Conservation (phyloP, 2,888 invertebrate species). For the Phortica okadai region DNA sequence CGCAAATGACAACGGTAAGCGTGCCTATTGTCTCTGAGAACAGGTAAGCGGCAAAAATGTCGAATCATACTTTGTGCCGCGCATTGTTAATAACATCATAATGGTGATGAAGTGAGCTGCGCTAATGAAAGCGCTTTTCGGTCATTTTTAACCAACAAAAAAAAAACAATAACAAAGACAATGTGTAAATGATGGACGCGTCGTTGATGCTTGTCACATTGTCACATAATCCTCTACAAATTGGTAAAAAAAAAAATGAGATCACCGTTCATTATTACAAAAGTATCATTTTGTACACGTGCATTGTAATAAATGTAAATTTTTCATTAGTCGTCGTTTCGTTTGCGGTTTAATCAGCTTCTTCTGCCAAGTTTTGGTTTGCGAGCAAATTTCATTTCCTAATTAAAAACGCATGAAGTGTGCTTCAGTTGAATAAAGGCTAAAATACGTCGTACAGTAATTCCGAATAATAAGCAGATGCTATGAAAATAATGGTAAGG, state of each 20-base stretch:
- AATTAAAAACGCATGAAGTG: conserved; percentile 36
- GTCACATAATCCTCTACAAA: background rate
- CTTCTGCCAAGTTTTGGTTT: background rate
- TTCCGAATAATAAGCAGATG: background rate
- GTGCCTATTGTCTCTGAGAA: conserved; percentile 6
- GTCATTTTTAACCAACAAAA: background rate
- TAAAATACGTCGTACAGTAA: background rate
- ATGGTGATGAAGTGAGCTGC: conserved; percentile 16
- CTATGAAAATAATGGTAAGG: background rate
- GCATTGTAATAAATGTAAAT: conserved; percentile 25
- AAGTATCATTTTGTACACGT: background rate
- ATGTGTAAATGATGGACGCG: background rate
- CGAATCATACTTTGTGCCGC: conserved; percentile 15
- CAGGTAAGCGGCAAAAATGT: conserved; percentile 1
- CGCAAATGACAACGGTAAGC: conserved; percentile 22
- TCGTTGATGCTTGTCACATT: background rate
- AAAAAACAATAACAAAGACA: background rate
- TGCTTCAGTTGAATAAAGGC: conserved; percentile 20
- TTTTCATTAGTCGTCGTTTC: conserved; percentile 30
- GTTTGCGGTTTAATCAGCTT: conserved; percentile 9
- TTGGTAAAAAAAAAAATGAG: background rate
- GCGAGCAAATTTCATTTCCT: conserved; percentile 28
- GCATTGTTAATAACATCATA: conserved; percentile 13
- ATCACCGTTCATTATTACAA: too few relatives aligned
- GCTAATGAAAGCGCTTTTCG: conserved; percentile 4